These are phyloP conservation scores for Strix uralensis DNA, from an alignment of 2,113 vertebrate species.

Conservation along the genomic window DNA sequence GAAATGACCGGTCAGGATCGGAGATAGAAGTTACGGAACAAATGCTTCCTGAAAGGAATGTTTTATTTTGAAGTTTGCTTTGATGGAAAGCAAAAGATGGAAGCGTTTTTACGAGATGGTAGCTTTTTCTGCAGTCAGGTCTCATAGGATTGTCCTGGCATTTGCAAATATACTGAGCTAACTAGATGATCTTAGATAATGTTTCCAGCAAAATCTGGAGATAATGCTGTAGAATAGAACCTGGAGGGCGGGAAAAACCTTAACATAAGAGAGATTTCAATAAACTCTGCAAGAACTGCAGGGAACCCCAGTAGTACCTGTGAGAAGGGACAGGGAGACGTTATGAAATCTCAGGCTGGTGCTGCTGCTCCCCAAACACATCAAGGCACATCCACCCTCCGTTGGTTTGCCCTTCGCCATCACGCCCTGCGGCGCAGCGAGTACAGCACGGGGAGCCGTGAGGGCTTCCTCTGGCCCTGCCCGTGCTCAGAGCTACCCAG, in stretches of 20 bases:
- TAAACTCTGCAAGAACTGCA: background rate
- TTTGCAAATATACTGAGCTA: background rate
- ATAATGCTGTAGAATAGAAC: background rate
- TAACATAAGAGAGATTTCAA: background rate
- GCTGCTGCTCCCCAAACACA: background rate
- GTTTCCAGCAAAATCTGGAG: background rate
- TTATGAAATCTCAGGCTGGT: background rate
- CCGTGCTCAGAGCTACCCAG: background rate
- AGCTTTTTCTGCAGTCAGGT: background rate
- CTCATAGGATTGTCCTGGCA: background rate
- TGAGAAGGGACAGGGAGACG: background rate
- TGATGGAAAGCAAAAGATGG: background rate
- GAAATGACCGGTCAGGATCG: background rate
- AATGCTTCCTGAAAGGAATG: background rate
- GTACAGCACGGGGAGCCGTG: background rate
- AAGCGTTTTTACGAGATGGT: background rate
- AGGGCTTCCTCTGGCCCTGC: background rate
- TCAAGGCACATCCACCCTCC: background rate
- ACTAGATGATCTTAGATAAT: background rate
- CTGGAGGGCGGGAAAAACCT: background rate
- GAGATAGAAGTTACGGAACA: background rate
- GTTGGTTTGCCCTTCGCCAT: background rate
- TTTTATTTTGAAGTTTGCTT: background rate
- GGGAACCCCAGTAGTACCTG: background rate
- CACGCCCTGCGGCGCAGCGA: background rate